Evolutionary conservation across 1,140 invertebrate genomes (phyloP).

Genomic region (Heliconius hermathena): DNA sequence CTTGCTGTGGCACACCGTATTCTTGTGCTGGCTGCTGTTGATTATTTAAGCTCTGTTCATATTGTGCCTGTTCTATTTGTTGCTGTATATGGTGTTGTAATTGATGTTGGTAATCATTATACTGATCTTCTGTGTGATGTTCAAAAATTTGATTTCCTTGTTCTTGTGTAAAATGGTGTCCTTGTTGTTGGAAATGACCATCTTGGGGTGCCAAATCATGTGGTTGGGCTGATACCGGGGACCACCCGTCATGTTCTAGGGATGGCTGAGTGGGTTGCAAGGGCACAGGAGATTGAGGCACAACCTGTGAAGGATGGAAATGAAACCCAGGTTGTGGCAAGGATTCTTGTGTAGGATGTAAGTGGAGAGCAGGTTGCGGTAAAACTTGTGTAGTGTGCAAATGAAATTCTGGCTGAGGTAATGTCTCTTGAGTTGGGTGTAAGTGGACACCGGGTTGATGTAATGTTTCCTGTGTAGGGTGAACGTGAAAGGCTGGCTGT

Average conservation of each 20-base stretch:
- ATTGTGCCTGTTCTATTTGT: constrained; percentile 71
- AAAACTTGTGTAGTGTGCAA: constrained; percentile 38
- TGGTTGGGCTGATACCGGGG: constrained; percentile 57
- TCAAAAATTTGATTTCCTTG: constrained; percentile 69
- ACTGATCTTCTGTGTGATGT: constrained; percentile 64
- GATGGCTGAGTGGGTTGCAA: constrained; percentile 53
- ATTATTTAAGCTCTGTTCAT: constrained; percentile 61
- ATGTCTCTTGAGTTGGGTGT: constrained; percentile 36
- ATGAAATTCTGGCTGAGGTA: constrained; percentile 31
- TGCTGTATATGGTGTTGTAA: constrained; percentile 70
- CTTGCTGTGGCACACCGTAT: constrained; percentile 59
- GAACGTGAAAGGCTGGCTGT: constrained; percentile 40
- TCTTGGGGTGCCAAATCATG: constrained; percentile 52
- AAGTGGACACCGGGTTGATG: constrained; percentile 41
- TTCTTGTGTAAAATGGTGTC: constrained; percentile 64
- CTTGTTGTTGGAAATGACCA: constrained; percentile 51
- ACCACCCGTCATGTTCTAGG: constrained; percentile 71
- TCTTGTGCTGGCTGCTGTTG: constrained; percentile 61
- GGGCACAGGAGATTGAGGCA: constrained; percentile 45
- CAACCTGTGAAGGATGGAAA: constrained; percentile 41
- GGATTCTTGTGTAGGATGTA: constrained; percentile 38
- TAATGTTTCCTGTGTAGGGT: constrained; percentile 35
- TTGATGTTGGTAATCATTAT: constrained; percentile 64
- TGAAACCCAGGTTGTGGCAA: constrained; percentile 31
- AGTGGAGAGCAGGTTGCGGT: constrained; percentile 28